Evolutionary conservation across 2,113 vertebrate species (phyloP).

Genomic region (Cyphomyrus discorhynchus): DNA sequence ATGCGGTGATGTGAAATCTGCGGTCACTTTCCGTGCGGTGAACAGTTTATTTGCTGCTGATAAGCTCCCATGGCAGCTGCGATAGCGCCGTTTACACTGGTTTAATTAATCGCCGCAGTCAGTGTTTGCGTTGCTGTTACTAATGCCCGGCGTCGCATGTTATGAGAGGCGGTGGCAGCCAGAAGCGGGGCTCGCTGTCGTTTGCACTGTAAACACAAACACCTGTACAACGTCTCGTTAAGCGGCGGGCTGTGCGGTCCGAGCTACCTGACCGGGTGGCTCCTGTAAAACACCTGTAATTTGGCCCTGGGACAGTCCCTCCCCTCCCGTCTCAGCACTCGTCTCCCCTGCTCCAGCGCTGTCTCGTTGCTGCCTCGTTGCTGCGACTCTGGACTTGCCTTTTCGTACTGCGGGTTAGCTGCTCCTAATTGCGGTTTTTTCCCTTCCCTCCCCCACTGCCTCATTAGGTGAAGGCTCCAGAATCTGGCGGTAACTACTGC

Average conservation of each 20-base stretch:
- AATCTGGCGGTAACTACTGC: background rate
- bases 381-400: background rate
- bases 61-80: background rate
- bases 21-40: background rate
- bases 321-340: background rate
- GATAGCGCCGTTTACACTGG: background rate
- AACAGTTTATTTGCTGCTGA: background rate
- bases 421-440: constrained; percentile 28
- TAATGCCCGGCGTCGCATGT: background rate
- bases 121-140: background rate
- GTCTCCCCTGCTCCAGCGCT: background rate
- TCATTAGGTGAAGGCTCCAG: constrained; percentile 6
- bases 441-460: background rate
- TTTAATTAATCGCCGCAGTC: background rate
- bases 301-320: constrained; percentile 10
- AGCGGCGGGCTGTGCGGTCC: background rate
- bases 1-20: background rate
- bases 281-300: constrained; percentile 44
- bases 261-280: constrained; percentile 29
- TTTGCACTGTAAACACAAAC: constrained; percentile 36
- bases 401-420: background rate
- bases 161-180: background rate
- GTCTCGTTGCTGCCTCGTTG: background rate
- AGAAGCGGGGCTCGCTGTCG: constrained; percentile 19
- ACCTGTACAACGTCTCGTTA: constrained; percentile 6